Conservation (phyloP, 1,140 invertebrate genomes). For the Tigriopus japonicus region DNA sequence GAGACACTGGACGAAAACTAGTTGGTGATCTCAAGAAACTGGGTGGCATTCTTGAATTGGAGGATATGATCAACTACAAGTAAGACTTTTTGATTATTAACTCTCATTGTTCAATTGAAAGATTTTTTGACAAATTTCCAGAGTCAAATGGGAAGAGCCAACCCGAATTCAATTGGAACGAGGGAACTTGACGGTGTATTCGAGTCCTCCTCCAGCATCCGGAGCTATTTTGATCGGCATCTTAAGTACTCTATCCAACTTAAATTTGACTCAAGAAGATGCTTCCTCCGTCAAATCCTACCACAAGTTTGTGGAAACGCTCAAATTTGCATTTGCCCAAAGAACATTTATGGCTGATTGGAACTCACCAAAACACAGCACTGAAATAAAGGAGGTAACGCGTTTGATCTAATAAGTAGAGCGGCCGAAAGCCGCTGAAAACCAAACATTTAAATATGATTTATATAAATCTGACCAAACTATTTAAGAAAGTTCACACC, state of each 20-base stretch:
- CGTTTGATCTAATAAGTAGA: too few species aligned
- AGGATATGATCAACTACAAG: slow-evolving; percentile 22
- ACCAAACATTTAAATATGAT: too few species aligned
- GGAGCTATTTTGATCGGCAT: slow-evolving; percentile 59
- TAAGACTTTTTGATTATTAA: slow-evolving; percentile 7
- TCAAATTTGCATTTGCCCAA: slow-evolving; percentile 75
- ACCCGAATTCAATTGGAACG: background rate
- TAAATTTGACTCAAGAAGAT: slow-evolving; percentile 32
- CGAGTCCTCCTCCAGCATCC: slow-evolving; percentile 43
- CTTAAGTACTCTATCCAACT: slow-evolving; percentile 56
- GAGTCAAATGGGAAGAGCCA: background rate
- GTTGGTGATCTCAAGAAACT: slow-evolving; percentile 19
- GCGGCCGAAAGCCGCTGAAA: too few species aligned
- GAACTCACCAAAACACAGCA: background rate
- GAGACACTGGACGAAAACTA: slow-evolving; percentile 17
- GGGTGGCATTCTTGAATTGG: slow-evolving; percentile 22
- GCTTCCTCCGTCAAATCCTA: background rate
- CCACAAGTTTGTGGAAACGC: slow-evolving; percentile 39
- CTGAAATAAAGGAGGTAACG: too few species aligned
- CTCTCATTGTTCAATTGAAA: background rate
- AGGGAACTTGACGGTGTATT: background rate
- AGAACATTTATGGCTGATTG: slow-evolving; percentile 62
- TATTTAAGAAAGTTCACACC: too few species aligned
- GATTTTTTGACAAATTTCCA: background rate
- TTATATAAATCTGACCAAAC: too few species aligned